Conservation (phyloP, 2,888 invertebrate genomes). For the Pammene aurita region DNA sequence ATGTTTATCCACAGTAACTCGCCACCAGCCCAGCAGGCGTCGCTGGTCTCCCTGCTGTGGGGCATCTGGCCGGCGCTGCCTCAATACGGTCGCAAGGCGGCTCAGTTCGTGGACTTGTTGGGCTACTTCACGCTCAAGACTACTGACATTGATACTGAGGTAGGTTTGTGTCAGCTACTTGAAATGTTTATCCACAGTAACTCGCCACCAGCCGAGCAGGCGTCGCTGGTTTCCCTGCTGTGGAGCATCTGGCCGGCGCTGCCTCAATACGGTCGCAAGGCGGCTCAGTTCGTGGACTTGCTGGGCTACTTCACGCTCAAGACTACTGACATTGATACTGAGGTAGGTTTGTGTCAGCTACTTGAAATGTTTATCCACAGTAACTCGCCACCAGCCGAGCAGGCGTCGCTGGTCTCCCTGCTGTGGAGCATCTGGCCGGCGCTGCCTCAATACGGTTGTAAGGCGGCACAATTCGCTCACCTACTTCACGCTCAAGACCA, state of each 20-base stretch:
- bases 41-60: slow-evolving; percentile 93
- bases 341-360: slow-evolving; percentile 75
- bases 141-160: slow-evolving; percentile 86
- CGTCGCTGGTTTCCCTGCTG: slow-evolving; percentile 90
- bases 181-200: slow-evolving; percentile 78
- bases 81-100: slow-evolving; percentile 95
- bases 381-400: slow-evolving; percentile 90
- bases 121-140: slow-evolving; percentile 97
- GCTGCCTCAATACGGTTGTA: slow-evolving; percentile 94
- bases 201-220: slow-evolving; percentile 89
- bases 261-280: slow-evolving; percentile 95
- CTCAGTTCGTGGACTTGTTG: slow-evolving; percentile 97
- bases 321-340: slow-evolving; percentile 87
- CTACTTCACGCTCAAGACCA: slow-evolving; percentile 95
- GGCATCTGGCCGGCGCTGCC: slow-evolving; percentile 95
- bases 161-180: too few relatives aligned
- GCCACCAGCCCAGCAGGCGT: slow-evolving; percentile 88
- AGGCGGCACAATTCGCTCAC: slow-evolving; percentile 97
- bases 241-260: slow-evolving; percentile 97
- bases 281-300: slow-evolving; percentile 98
- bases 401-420: slow-evolving; percentile 90
- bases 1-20: slow-evolving; percentile 85
- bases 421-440: slow-evolving; percentile 97
- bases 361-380: slow-evolving; percentile 60
- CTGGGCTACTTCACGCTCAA: slow-evolving; percentile 97